Percentiles rank a stretch among this genome's conserved stretches.
phyloP scores from a whole-genome alignment of 2,888 invertebrate genomes.

The Noctua janthina region DNA sequence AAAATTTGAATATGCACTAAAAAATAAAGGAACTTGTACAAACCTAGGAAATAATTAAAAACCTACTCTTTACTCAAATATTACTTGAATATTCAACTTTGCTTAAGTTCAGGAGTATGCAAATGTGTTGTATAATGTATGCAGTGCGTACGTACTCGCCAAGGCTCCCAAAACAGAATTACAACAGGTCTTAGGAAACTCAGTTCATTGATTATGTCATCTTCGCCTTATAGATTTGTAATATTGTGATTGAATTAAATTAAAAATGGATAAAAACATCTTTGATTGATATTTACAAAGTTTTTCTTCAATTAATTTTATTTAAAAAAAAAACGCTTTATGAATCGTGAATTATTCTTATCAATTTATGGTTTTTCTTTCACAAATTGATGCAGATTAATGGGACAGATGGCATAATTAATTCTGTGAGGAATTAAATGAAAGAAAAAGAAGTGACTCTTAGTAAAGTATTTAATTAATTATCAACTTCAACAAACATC shows the following conservation, averaged over 20 bases:
- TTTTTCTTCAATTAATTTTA: conserved; percentile 19
- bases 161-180: conserved; percentile 65
- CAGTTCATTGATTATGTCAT: conserved; percentile 72
- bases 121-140: conserved; percentile 56
- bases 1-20: neutral
- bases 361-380: conserved; percentile 1
- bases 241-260: conserved; percentile 40
- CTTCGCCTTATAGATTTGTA: conserved; percentile 44
- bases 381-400: neutral
- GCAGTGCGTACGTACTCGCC: conserved; percentile 49
- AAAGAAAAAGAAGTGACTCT: neutral
- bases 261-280: conserved; percentile 12
- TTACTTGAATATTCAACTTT: conserved; percentile 32
- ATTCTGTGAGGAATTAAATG: neutral
- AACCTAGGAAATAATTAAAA: conserved; percentile 50
- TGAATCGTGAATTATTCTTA: neutral
- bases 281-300: conserved; percentile 5
- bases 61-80: conserved; percentile 16
- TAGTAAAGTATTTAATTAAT: neutral
- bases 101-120: conserved; percentile 55
- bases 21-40: conserved; percentile 30
- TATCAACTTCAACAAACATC: neutral
- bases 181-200: conserved; percentile 45
- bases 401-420: neutral
- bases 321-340: neutral